These are phyloP conservation scores for Chrysochloris asiatica DNA, from an alignment of 2,113 vertebrate species.

Conservation along the genomic window DNA sequence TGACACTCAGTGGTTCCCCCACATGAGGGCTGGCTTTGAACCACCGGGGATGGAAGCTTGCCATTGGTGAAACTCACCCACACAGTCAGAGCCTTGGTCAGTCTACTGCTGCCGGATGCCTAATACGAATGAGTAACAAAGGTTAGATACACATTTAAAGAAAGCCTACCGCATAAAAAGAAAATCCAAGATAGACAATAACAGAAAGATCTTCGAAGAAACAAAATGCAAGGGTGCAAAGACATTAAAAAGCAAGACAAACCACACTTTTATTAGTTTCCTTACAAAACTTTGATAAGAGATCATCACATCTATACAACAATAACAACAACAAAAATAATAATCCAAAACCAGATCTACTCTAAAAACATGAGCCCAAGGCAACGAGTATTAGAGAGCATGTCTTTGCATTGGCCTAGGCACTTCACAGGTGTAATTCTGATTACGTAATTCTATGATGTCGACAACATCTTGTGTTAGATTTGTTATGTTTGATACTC, in stretches of 20 bases:
- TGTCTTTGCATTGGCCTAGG: fast-evolving
- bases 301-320: neutral
- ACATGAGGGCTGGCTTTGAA: fast-evolving
- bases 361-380: neutral
- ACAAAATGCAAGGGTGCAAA: neutral
- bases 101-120: too few relatives aligned
- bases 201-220: neutral
- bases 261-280: neutral
- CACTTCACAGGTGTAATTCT: neutral
- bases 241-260: neutral
- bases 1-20: neutral
- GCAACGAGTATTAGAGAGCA: neutral
- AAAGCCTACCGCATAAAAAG: neutral
- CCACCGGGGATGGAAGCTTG: neutral
- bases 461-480: neutral
- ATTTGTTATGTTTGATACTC: fast-evolving
- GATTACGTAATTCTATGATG: neutral
- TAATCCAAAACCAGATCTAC: neutral
- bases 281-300: neutral
- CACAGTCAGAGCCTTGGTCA: fast-evolving
- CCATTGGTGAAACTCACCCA: neutral
- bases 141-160: neutral
- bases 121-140: neutral
- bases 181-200: neutral
- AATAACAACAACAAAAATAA: neutral